Base-by-base conservation (phyloP, 2,888 invertebrate species). In the Eucera pruinosa region DNA sequence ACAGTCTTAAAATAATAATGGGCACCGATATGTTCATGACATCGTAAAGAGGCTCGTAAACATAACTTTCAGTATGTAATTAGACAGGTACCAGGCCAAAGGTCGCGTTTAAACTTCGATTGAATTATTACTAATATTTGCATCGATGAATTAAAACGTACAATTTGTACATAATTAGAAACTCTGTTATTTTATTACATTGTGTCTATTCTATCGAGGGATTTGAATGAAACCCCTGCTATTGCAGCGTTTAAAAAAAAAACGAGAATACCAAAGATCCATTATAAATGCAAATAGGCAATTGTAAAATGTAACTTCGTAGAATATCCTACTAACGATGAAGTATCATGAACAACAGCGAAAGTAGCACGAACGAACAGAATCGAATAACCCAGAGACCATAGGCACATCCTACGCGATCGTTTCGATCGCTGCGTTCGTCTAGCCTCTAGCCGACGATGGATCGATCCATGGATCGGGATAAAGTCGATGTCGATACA, bases 401-500 rank as follows among this genome's bases (percentile, higher is more conserved):
- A 36, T 36, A 2, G 36, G 11, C 36, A 58, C 69, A 64, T 78
- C 69, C 78, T 66, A 78, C 65, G 73, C 77, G 43, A 58, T 45
- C 4, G 41, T 11, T 50, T 48, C 72, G 62, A 72, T 74, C 74
- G 70, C 41, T 67, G 52, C 64, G 78, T 65, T 70, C 60, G 69
- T 70, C 50, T 69, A 72, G 74, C 50, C 11, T 36, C 36, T 11
- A 36, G 9, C 36, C 11, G 9, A 9, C 36, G 36, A 36, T 36
- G 9, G 36, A 36, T 36, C 36, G 36, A 36, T 36, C 9, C 36
- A 11, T 25, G 39, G 48, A 60, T 50, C 64, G 69, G 25, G 43
- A 15, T 78, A 72, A 70, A 72, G 73, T 74, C 66, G 81, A 84
- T 82, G 84, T 76, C 75, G 74, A 83, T 84, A 78, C 76, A 43